Base-by-base conservation (phyloP, 2,888 invertebrate genomes). In the Ryuthela nishihirai region DNA sequence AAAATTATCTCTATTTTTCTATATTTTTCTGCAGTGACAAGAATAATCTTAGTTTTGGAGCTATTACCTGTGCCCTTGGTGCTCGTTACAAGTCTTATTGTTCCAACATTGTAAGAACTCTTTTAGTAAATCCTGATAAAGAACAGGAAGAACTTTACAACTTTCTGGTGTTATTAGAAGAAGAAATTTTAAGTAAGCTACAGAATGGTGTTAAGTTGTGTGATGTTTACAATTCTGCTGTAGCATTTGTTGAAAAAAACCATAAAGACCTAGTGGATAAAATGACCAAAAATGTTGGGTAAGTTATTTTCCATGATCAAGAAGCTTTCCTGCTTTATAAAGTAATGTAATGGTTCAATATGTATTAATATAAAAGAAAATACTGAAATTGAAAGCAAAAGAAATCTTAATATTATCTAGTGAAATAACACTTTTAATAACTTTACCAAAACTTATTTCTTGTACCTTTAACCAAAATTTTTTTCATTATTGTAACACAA, bases 71-170 rank as follows among this genome's bases (percentile, higher is more conserved):
- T 74, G 90, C 90, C 10, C 76, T 99, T 63, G 99, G 98, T 4
- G 88, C 88, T 2, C 82, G 98, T 54, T 99, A 97, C 75, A 95
- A 95, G 75, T 90, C 88, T 0, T 99, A 99, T 73, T 99, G 99
- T 75, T 94, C 98, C 0, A 99, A 99, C 74, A 88, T 99, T 68
- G 90, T 93, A 10, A 83, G 99, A 58, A 99, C 99, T 12, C 79
- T 99, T 68, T 79, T 99, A 69, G 95, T 99, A 3, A 95, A 98
- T 77, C 99, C 99, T 1, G 85, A 81, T 2, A 80, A 82, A 50
- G 73, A 78, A 54, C 78, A 84, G 66, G 83, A 93, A 78, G 85
- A 85, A 62, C 88, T 89, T 74, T 99, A 99, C 73, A 92, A 93
- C 72, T 90, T 94, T 71, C 78, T 98, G 32, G 76, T 97, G 2